Conservation (phyloP, 2,888 invertebrate species). For the Chymomyza fuscimana region DNA sequence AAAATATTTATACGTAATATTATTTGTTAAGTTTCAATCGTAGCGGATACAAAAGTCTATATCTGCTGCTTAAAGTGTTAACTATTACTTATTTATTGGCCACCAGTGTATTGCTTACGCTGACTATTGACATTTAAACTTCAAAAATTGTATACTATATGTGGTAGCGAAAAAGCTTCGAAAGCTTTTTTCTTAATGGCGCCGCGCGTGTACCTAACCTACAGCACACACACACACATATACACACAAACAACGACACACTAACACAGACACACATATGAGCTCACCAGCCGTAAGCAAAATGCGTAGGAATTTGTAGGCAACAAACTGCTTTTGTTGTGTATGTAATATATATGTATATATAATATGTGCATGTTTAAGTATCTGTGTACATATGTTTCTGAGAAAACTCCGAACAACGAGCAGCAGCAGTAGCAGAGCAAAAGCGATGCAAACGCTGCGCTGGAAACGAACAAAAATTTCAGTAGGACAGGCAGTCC, state of each 20-base stretch:
- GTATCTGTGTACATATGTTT: conserved; percentile 4
- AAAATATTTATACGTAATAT: no score
- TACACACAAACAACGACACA: conserved; percentile 30
- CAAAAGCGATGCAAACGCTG: conserved; percentile 29
- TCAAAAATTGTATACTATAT: conserved; percentile 27
- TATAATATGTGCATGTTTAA: no score
- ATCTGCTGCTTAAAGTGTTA: not conserved
- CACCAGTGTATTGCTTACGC: conserved; percentile 41
- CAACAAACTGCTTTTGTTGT: conserved; percentile 37
- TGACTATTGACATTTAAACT: conserved; percentile 58
- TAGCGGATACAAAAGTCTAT: not conserved
- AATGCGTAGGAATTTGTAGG: conserved; percentile 66
- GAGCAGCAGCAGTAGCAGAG: conserved; percentile 3
- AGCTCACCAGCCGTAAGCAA: conserved; percentile 22
- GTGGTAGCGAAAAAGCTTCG: conserved; percentile 48
- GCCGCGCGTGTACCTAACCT: conserved; percentile 68
- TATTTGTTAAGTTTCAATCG: no score
- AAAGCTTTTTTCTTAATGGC: conserved; percentile 49
- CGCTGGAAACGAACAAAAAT: conserved; percentile 55
- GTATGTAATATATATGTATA: not conserved
- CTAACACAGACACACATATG: conserved; percentile 13
- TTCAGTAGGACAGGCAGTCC: conserved; percentile 79
- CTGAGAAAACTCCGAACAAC: conserved; percentile 49
- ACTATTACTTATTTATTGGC: conserved; percentile 20
- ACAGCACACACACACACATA: conserved; percentile 44